Conservation (phyloP, 2,797 vertebrate species). For the Rhinoraja longicauda region DNA sequence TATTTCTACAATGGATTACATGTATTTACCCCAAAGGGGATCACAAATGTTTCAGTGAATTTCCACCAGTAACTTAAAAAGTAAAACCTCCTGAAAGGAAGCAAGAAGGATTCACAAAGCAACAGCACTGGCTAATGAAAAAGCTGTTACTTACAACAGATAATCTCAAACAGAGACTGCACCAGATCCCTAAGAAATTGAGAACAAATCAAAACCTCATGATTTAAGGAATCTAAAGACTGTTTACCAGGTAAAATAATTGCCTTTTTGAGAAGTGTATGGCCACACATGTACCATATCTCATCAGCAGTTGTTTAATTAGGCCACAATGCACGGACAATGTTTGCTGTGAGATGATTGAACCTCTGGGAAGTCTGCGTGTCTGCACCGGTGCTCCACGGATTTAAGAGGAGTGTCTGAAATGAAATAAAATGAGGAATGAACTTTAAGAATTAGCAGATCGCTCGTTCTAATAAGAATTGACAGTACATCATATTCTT, state of each 20-base stretch:
- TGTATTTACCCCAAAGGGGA: no score
- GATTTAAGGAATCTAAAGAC: background rate
- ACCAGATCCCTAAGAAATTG: background rate
- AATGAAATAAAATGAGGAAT: conserved; percentile 6
- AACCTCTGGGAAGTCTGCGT: background rate
- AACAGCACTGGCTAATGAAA: no score
- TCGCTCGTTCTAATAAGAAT: background rate
- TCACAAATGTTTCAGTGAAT: background rate
- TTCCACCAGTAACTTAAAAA: background rate
- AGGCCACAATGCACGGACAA: no score
- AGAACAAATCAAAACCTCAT: background rate
- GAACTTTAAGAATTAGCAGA: background rate
- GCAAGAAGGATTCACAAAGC: background rate
- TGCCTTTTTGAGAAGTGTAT: background rate
- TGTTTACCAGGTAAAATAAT: background rate
- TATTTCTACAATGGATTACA: no score
- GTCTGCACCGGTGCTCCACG: background rate
- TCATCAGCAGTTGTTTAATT: background rate
- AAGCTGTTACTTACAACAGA: background rate
- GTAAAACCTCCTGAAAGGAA: background rate
- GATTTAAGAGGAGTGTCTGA: background rate
- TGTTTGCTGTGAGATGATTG: background rate
- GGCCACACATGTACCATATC: background rate
- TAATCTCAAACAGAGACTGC: background rate
- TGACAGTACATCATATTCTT: background rate